phyloP scores from a whole-genome alignment of 2,113 vertebrate genomes.

The Peromyscus polionotus region DNA sequence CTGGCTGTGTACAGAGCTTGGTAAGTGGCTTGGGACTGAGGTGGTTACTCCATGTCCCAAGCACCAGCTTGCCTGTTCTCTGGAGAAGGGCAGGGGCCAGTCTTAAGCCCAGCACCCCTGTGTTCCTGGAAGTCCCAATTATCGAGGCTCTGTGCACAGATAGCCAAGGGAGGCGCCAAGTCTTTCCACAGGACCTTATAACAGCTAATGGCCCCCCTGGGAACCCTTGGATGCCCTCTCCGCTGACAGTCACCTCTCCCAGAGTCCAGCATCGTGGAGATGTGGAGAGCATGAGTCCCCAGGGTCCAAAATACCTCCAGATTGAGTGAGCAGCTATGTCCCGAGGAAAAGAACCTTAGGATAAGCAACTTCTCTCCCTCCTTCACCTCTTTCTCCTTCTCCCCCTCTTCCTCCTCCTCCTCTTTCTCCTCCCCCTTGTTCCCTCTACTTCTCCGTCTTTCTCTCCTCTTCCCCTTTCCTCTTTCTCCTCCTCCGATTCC shows the following conservation, averaged over 20 bases:
- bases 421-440: neutral
- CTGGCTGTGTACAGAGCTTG: neutral
- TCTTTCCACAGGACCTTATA: neutral
- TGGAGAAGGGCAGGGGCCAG: neutral
- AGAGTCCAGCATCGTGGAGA: neutral
- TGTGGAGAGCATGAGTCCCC: no score
- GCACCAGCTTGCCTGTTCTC: neutral
- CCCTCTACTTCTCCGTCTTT: fast-evolving
- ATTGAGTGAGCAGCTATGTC: neutral
- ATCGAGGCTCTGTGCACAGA: neutral
- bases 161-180: neutral
- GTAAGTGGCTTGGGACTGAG: neutral
- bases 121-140: neutral
- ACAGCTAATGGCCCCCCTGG: neutral
- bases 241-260: neutral
- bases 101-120: neutral
- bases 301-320: neutral
- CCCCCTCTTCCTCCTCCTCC: neutral
- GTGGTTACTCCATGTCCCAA: neutral
- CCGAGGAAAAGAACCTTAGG: neutral
- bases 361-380: neutral
- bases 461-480: neutral
- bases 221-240: neutral
- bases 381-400: fast-evolving
- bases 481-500: no score